A percentile compares a stretch with the other conserved stretches of the same genome.
These are phyloP conservation scores for Pinctada fucata DNA, from an alignment of 2,888 invertebrate genomes.

Conservation along the genomic window DNA sequence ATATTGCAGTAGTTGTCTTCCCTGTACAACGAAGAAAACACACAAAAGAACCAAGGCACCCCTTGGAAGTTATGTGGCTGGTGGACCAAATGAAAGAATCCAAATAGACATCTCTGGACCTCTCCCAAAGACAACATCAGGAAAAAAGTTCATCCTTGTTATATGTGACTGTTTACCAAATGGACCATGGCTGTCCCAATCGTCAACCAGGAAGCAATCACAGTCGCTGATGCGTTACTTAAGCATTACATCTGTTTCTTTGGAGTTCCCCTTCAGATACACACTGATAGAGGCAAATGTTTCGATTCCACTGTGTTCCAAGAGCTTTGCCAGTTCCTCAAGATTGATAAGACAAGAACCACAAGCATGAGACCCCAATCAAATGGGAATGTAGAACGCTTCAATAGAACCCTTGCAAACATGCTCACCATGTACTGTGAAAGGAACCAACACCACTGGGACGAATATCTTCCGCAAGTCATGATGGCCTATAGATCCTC, in stretches of 20 bases:
- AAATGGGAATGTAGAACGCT: neutral
- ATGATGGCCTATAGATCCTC: conserved; percentile 12
- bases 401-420: neutral
- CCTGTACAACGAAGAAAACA: neutral
- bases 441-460: neutral
- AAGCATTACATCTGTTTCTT: conserved; percentile 6
- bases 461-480: neutral
- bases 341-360: conserved; percentile 2
- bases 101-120: neutral
- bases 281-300: conserved; percentile 1
- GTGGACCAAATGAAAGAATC: neutral
- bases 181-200: neutral
- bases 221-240: conserved; percentile 7
- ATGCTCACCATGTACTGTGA: neutral
- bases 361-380: neutral
- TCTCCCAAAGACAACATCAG: neutral
- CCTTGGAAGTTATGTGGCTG: neutral
- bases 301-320: conserved; percentile 6
- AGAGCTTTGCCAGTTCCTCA: neutral
- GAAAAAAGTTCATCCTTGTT: neutral
- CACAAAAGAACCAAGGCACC: neutral
- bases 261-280: neutral
- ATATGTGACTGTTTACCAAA: neutral
- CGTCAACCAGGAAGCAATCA: neutral
- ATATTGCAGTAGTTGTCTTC: neutral